Evolutionary conservation across 2,797 vertebrate species (phyloP), one percentile per base, ranked within the genome.

Genomic region (Adrianichthys oophorus): DNA sequence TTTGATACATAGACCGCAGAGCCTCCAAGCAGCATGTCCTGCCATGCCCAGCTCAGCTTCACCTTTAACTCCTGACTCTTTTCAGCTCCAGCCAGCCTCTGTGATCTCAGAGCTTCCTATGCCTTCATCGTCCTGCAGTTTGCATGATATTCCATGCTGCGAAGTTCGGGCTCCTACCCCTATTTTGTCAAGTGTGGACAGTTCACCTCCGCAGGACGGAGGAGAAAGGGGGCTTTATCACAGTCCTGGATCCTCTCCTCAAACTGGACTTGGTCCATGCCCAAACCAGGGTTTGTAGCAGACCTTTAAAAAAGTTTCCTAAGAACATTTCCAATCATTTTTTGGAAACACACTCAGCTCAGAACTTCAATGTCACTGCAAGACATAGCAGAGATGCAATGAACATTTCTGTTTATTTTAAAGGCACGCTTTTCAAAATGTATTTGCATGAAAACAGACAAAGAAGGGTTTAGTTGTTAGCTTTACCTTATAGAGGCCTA

Each of bases 361-460:
- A 17, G 32, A 54, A 56, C 41, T 54, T 45, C 55, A n/a, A 15
- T 52, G 40, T 65, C 29, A 48, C 29, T 52, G 68, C 56, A 76
- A 59, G 69, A 71, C 44, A n/a, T 62, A 70, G 75, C 72, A 70
- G 74, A 48, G 76, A 81, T 65, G 41, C 73, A 79, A 71, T 56
- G 56, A 54, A 65, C 59, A 73, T 61, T 66, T 62, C 15, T 43
- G 52, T 72, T 73, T 68, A 57, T 42, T 84, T 83, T 44, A 72
- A 85, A 85, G 56, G 85, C 80, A 86, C 69, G 76, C 56, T n/a
- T 82, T 71, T 66, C 48, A 74, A 78, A 72, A 70, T 70, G 67
- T 64, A 72, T 52, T 74, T 81, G 89, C 89, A 90, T 90, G 89
- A 80, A 76, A 70, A 75, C 60, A 74, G 70, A 52, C 61, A 67